phyloP scores from a whole-genome alignment of 2,113 vertebrate species.

The Helogale parvula region DNA sequence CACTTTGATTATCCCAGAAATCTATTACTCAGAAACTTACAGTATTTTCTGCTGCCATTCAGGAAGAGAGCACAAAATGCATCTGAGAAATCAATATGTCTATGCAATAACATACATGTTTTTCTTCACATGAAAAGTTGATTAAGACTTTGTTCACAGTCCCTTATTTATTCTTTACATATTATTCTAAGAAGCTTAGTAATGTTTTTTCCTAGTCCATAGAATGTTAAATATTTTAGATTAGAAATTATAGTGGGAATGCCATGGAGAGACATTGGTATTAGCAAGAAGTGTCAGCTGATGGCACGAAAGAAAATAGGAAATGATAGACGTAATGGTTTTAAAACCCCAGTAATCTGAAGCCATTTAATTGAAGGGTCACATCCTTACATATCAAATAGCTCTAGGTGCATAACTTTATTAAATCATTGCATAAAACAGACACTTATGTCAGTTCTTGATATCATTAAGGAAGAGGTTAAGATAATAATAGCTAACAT shows the following conservation, averaged over 20 bases:
- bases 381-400: not conserved
- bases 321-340: not conserved
- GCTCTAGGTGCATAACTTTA: not conserved
- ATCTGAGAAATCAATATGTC: not conserved
- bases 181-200: not conserved
- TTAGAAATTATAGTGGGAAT: not conserved
- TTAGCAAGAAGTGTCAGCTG: not conserved
- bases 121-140: not conserved
- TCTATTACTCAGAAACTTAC: not conserved
- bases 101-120: not conserved
- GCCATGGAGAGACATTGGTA: not conserved
- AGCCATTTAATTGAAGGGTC: not conserved
- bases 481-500: not conserved
- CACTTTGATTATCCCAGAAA: not conserved
- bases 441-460: not conserved
- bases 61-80: not conserved
- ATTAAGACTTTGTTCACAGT: not conserved
- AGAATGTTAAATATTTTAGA: not conserved
- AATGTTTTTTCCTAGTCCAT: not conserved
- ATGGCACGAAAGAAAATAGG: not conserved
- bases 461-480: not conserved
- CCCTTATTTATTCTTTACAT: not conserved
- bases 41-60: not conserved
- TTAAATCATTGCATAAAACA: not conserved
- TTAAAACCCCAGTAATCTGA: not conserved